Evolutionary conservation across 1,140 invertebrate genomes (phyloP), one percentile per base, ranked within the genome.

Genomic region (Arctopsyche grandis): DNA sequence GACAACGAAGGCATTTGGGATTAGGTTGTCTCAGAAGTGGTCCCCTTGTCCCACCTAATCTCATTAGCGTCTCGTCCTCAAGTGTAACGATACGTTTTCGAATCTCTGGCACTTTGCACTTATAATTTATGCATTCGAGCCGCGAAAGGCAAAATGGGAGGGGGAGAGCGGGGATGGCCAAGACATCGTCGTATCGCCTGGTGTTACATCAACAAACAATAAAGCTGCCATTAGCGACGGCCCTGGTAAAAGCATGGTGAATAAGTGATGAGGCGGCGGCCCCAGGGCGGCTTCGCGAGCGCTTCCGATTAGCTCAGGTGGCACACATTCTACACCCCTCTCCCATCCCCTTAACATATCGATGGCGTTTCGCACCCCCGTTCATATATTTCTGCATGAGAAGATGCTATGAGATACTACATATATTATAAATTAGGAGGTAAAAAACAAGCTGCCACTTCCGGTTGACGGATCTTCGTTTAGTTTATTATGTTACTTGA

Each of bases 151-250:
- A 71, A 58, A 24, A 22, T n/a, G 16, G 21, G 1, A 52, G 16
- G 12, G 48, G 48, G 16, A 12, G 48, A 52, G 16, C 3, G 52
- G n/a, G 19, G 63, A 26, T 5, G 63, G 5, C 66, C 60, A 69
- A 43, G 44, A 71, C 66, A 56, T 24, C 43, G 58, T 24, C 22
- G 22, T 69, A 70, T 70, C 24, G 77, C 21, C 24, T 60, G 75
- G 14, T 66, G 75, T 66, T 77, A 78, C 77, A 71, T 78, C 77
- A 60, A 73, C 77, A 78, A 78, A 78, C 77, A 78, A 78, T 78
- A 78, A 78, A 78, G 77, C 66, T 70, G 19, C 77, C 77, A 78
- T 78, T 78, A 78, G 69, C 77, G 77, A 56, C 69, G 22, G 63
- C 52, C 9, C 5, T 26, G 77, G 77, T 78, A 78, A 78, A 78